Conservation (phyloP, 2,797 vertebrate species). For the Takifugu ocellatus region DNA sequence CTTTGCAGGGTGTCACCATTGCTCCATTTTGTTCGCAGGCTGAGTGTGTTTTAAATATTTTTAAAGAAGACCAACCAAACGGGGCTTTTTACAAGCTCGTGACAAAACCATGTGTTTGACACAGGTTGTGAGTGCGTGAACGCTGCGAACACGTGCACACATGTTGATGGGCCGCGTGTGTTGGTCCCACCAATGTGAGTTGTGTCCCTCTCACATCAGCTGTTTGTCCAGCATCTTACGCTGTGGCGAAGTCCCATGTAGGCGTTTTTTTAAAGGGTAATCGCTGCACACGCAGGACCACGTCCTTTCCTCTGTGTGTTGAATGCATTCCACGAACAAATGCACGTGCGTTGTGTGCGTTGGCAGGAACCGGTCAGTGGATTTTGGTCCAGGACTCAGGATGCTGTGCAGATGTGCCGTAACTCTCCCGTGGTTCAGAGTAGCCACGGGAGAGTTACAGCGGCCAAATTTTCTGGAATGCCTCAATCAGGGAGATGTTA, state of each 20-base stretch:
- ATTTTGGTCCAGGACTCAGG: slow-evolving; percentile 31
- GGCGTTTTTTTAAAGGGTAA: slow-evolving; percentile 5
- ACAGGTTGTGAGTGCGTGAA: slow-evolving; percentile 10
- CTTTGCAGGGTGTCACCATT: background rate
- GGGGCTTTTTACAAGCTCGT: background rate
- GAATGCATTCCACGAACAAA: slow-evolving; percentile 26
- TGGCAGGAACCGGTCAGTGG: slow-evolving; percentile 36
- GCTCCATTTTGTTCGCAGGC: background rate
- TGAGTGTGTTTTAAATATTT: slow-evolving; percentile 1
- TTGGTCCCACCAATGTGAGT: background rate
- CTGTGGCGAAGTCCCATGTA: slow-evolving; percentile 15
- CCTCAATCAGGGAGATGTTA: background rate
- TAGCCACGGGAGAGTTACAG: background rate
- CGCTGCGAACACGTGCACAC: slow-evolving; percentile 6
- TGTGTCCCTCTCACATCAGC: background rate
- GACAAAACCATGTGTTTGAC: slow-evolving; percentile 6
- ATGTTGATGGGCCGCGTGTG: slow-evolving; percentile 4
- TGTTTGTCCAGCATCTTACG: slow-evolving; percentile 3
- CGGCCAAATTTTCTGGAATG: slow-evolving; percentile 1
- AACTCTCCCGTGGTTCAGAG: slow-evolving; percentile 7
- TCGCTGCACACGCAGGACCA: slow-evolving; percentile 5
- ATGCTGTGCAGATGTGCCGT: slow-evolving; percentile 43
- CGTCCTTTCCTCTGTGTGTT: slow-evolving; percentile 29
- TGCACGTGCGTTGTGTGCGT: slow-evolving; percentile 19
- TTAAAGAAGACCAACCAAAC: background rate